Evolutionary conservation across 2,888 invertebrate genomes (phyloP).

Genomic region (Xestia xanthographa): DNA sequence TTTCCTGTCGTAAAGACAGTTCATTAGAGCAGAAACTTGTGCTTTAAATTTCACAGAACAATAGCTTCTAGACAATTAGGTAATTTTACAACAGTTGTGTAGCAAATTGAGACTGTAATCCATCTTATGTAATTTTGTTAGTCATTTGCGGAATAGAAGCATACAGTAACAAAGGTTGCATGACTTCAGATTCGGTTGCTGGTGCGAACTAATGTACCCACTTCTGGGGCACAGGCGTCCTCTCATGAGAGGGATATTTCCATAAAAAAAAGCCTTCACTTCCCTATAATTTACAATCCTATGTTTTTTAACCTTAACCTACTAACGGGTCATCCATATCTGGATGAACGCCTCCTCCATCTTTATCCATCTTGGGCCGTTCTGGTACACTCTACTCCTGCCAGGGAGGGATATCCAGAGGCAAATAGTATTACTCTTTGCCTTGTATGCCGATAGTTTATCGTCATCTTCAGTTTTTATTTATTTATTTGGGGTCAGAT

Average conservation of each 20-base stretch:
- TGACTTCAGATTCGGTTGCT: not conserved
- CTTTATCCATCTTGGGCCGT: no score
- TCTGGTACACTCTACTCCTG: no score
- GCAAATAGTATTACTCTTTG: not conserved
- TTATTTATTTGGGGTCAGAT: not conserved
- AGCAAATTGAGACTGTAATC: conserved; percentile 27
- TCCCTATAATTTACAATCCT: no score
- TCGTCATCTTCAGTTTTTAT: not conserved
- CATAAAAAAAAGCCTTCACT: no score
- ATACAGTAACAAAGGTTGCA: no score
- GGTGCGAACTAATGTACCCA: not conserved
- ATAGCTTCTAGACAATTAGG: conserved; percentile 46
- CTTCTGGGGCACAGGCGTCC: not conserved
- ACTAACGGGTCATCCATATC: no score
- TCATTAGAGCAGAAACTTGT: conserved; percentile 42
- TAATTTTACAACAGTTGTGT: conserved; percentile 28
- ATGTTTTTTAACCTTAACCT: no score
- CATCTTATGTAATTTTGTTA: conserved; percentile 33
- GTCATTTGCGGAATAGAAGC: conserved; percentile 16
- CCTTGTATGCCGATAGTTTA: not conserved
- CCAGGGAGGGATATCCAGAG: not conserved
- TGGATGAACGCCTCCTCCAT: no score
- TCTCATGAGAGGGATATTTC: not conserved
- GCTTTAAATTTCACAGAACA: conserved; percentile 36
- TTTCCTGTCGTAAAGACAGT: conserved; percentile 40